These are phyloP conservation scores for Nanorana parkeri DNA, from an alignment of 2,113 vertebrate genomes.

Conservation along the genomic window DNA sequence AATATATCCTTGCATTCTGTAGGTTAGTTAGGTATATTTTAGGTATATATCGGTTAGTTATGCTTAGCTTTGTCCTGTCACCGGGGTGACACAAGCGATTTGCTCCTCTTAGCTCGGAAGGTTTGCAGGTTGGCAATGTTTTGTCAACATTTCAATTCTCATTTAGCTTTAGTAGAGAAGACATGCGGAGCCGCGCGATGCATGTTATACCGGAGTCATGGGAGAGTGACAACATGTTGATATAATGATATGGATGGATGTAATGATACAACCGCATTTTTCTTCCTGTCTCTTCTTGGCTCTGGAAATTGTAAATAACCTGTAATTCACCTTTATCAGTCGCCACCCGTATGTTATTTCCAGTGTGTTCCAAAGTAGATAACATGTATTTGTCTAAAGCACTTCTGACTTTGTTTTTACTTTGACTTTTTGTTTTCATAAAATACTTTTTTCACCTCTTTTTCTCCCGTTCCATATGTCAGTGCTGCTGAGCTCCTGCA, in stretches of 20 bases:
- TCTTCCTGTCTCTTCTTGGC: background rate
- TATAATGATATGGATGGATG: background rate
- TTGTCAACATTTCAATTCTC: slow-evolving; percentile 21
- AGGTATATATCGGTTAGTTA: background rate
- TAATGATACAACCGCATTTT: background rate
- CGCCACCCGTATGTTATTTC: too few relatives aligned
- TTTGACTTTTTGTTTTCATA: too few relatives aligned
- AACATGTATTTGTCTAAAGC: too few relatives aligned
- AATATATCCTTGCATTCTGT: too few relatives aligned
- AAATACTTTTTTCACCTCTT: too few relatives aligned
- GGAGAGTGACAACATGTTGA: background rate
- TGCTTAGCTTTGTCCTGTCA: background rate
- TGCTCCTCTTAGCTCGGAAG: background rate
- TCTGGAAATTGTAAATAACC: too few relatives aligned
- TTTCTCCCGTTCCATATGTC: too few relatives aligned
- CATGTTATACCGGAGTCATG: background rate
- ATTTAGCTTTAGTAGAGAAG: background rate
- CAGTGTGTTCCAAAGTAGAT: too few relatives aligned
- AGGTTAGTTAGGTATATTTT: too few relatives aligned
- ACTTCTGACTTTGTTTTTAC: too few relatives aligned
- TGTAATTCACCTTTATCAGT: too few relatives aligned
- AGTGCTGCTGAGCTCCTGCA: too few relatives aligned
- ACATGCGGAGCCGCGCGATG: background rate
- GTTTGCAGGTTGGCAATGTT: background rate
- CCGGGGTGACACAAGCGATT: background rate